Evolutionary conservation across 2,113 vertebrate genomes (phyloP), one percentile per base, ranked within the genome.

Genomic region (Chaetodon trifascialis): DNA sequence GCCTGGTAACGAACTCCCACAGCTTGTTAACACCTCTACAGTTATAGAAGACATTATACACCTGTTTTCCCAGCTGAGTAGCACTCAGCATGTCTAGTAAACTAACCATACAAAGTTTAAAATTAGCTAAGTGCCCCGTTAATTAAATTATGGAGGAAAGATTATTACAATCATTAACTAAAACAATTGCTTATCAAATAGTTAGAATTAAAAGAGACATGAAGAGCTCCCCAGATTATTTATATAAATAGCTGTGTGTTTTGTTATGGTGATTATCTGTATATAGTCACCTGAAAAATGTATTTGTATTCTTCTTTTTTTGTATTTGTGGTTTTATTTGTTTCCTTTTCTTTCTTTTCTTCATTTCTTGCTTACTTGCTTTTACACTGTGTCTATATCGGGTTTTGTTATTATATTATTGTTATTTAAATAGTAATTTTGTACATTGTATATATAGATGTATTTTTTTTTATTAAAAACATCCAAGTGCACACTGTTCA

Each of bases 401-500:
- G n/a, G n/a, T n/a, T n/a, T n/a, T n/a, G n/a, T n/a, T n/a, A n/a
- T n/a, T n/a, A 6, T 15, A 58, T 52, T 8, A 56, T 11, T 62
- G 40, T 30, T 34, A 46, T 55, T 60, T 71, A 44, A 64, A 23
- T 12, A 56, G 21, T 19, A 1, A 40, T 54, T 72, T 7, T 42
- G 47, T 56, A 62, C 19, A 30, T 17, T 59, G 16, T 38, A 55
- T 40, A 66, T 58, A 66, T 58, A 58, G 4, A n/a, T 4, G 11
- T 46, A 42, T 52, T 36, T 65, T 34, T 65, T 30, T 36, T 15
- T 47, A 73, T 64, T 66, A 30, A 62, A 85, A 51, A 68, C 59
- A 74, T 8, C 6, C 56, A 16, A 10, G 5, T 23, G 62, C 30
- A 73, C 56, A 75, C 65, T 40, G 55, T 64, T 40, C 58, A 72